Conservation (phyloP, 2,113 vertebrate genomes). For the Channa maculata region DNA sequence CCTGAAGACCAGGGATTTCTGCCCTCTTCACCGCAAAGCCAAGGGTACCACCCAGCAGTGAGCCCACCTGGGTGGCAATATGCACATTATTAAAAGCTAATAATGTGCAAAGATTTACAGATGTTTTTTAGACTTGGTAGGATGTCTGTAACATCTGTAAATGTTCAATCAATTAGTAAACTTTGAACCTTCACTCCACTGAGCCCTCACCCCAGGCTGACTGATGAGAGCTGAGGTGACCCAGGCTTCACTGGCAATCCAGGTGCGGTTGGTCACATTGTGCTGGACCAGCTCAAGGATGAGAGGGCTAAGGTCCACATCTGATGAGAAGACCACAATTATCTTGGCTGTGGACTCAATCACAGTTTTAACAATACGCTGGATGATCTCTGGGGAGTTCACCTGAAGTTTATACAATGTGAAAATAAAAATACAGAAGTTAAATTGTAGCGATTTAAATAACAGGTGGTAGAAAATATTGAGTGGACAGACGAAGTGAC, state of each 20-base stretch:
- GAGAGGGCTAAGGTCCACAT: conserved; percentile 87
- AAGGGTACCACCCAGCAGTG: conserved; percentile 84
- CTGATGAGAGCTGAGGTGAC: conserved; percentile 86
- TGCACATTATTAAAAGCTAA: neutral
- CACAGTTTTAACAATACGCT: conserved; percentile 77
- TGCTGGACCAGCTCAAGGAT: conserved; percentile 79
- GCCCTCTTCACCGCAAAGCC: conserved; percentile 85
- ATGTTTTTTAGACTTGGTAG: neutral
- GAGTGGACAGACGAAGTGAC: neutral
- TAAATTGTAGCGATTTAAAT: neutral
- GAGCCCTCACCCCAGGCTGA: conserved; percentile 76
- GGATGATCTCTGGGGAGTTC: conserved; percentile 79
- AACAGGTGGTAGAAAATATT: neutral
- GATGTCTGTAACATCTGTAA: neutral
- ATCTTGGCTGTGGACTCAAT: conserved; percentile 85
- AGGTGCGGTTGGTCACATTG: conserved; percentile 87
- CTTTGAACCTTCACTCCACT: neutral
- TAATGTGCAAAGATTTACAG: neutral
- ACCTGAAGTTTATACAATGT: conserved; percentile 40
- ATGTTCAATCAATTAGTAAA: neutral
- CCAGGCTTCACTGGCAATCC: conserved; percentile 90
- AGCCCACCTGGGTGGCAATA: conserved; percentile 56
- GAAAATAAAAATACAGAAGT: neutral
- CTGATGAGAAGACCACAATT: conserved; percentile 88
- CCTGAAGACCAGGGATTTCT: conserved; percentile 81